Percentiles rank a stretch among this genome's conserved stretches.
Conservation (phyloP, 2,113 vertebrate species). For the Chaenocephalus aceratus region DNA sequence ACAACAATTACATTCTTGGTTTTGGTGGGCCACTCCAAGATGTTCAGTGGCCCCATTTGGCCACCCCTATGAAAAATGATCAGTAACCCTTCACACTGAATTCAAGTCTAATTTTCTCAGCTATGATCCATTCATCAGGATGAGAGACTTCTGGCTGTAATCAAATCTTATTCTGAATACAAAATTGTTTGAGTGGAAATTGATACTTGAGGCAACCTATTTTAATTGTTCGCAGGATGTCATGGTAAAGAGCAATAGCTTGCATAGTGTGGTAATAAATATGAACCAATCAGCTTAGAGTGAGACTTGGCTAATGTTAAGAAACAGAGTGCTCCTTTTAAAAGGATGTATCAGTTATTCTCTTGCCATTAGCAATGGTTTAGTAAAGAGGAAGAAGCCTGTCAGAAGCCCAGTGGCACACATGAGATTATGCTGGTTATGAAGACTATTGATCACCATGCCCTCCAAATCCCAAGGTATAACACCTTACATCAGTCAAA, state of each 20-base stretch:
- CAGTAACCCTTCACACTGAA: neutral
- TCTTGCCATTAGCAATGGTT: constrained; percentile 4
- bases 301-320: neutral
- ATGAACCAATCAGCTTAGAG: neutral
- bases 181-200: constrained; percentile 2
- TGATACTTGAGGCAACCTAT: neutral
- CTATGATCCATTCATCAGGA: neutral
- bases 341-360: constrained; percentile 11
- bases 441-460: constrained; percentile 13
- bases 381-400: neutral
- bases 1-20: too few species aligned
- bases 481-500: neutral
- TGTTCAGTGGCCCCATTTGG: too few species aligned
- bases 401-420: constrained; percentile 9
- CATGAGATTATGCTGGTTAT: constrained; percentile 7
- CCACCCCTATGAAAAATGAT: neutral
- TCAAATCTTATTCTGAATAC: neutral
- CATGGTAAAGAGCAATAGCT: neutral
- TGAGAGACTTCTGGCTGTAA: neutral
- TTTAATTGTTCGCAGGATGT: neutral
- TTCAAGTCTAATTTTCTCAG: neutral
- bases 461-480: neutral
- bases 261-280: neutral
- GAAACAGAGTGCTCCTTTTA: neutral
- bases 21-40: too few species aligned